Evolutionary conservation across 1,140 invertebrate genomes (phyloP), one percentile per base, ranked within the genome.

Genomic region (Drosophila lowei): DNA sequence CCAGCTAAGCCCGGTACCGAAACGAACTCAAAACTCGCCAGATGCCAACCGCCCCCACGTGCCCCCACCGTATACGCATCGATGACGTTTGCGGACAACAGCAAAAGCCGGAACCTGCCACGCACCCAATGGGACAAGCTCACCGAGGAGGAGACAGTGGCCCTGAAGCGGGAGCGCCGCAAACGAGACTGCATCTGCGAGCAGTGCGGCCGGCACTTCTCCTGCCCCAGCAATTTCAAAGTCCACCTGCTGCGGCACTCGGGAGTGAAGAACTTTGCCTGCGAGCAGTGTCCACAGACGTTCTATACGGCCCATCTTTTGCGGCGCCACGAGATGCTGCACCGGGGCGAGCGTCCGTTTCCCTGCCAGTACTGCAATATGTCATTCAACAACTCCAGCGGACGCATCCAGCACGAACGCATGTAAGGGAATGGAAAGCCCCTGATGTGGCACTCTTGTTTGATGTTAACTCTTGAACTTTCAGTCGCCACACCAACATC

Each of bases 201-300:
- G 13, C 62, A 71, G 28, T 86, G 81, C n/a, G 81, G 81, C 6
- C 41, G 72, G 1, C 81, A 86, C 34, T 86, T 86, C 13, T 65
- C 73, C 41, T 86, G 81, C 13, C 81, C 77, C 7, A 86, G 81
- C 49, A 86, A 86, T 42, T 86, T 86, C 1, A 86, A 88, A 18
- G 64, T 86, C n/a, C 81, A 86, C 48, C 59, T 86, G 13, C 25
- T 86, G 6, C 83, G 81, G 0, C 81, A 86, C 28, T 75, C 68
- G 0, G 81, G 81, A 0, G 42, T 72, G 0, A 86, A 86, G 23
- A 75, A 54, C 2, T 81, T 78, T 6, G 13, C 44, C 9, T 86
- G 81, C 42, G 48, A 77, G 2, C 30, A 78, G 15, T 86, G 81
- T 16, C 49, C 74, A 1, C 48, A 83, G 15, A 75, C 53, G 13